phyloP scores from a whole-genome alignment of 1,140 invertebrate species.

The Anoplolepis gracilipes region DNA sequence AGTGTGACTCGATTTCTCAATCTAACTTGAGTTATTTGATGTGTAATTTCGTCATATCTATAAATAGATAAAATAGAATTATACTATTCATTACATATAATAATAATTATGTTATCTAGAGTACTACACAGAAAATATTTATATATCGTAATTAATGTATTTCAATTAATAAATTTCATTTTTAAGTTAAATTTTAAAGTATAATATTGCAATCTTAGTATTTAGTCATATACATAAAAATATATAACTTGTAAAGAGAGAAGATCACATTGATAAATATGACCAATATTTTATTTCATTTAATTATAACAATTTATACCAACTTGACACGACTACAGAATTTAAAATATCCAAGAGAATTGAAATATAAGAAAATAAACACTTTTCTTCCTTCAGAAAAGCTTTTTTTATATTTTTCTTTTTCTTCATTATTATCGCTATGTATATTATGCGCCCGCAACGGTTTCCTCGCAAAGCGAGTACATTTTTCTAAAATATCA shows the following conservation, averaged over 20 bases:
- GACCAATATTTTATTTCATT: background rate
- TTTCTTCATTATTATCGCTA: slow-evolving; percentile 36
- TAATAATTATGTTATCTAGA: no score
- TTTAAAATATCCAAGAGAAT: background rate
- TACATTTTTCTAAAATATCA: slow-evolving; percentile 49
- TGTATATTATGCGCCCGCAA: slow-evolving; percentile 3
- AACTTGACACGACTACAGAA: background rate
- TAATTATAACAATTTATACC: background rate
- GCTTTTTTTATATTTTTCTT: background rate
- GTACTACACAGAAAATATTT: background rate
- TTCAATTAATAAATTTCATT: background rate
- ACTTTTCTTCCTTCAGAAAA: background rate
- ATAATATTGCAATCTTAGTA: background rate
- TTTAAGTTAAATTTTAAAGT: background rate
- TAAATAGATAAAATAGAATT: slow-evolving; percentile 26
- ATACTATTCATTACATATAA: background rate
- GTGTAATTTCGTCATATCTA: background rate
- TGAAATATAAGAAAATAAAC: slow-evolving; percentile 25
- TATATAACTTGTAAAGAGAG: background rate
- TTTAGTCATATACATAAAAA: background rate
- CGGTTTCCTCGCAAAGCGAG: slow-evolving; percentile 15
- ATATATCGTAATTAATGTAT: background rate
- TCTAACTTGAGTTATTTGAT: background rate
- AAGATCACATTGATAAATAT: background rate
- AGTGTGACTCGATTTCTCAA: slow-evolving; percentile 12